Base-by-base conservation (phyloP, 2,888 invertebrate genomes). In the Merodon equestris region DNA sequence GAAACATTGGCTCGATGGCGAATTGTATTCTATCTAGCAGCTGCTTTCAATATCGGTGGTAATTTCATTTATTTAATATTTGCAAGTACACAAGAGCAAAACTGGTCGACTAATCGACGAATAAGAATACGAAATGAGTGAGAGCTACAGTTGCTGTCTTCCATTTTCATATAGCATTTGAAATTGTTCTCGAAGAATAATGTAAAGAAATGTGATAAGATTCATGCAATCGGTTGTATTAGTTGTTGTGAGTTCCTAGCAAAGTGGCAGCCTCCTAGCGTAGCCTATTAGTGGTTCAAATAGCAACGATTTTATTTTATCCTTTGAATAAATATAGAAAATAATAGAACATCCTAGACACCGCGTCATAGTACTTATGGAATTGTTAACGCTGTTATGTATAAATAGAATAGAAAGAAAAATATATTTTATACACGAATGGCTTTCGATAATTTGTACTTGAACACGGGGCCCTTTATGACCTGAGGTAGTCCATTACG, bases 21-120 rank as follows among this genome's bases (percentile, higher is more conserved):
- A 27, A 83, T 92, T 82, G 95, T 96, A 17, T 96, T 96, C 88
- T 94, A 95, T 89, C 88, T 95, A 83, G 94, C 94, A 0, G 95
- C 95, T 0, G 93, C 92, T 0, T 91, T 95, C 61, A 95, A 94
- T 85, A 92, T 95, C 53, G 92, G 91, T 10, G 91, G 93, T 0
- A 95, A 95, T 88, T 91, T 93, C 42, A 93, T 95, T 86, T 96
- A 95, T 86, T 89, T 96, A 73, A 90, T 94, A 82, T 95, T 95
- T 86, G 94, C 94, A 1, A 94, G 94, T 82, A 94, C 95, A 0
- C 92, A 93, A 44, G 95, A 95, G 87, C 94, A 95, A 82, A 87
- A 90, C 1, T 94, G 93, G 93, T 89, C 84, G 13, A 70, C 70
- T 75, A 84, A 81, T 67, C 61, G 81, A 40, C 66, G 77, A 48